phyloP scores from a whole-genome alignment of 2,797 vertebrate species.

The Dromococcyx pavoninus region DNA sequence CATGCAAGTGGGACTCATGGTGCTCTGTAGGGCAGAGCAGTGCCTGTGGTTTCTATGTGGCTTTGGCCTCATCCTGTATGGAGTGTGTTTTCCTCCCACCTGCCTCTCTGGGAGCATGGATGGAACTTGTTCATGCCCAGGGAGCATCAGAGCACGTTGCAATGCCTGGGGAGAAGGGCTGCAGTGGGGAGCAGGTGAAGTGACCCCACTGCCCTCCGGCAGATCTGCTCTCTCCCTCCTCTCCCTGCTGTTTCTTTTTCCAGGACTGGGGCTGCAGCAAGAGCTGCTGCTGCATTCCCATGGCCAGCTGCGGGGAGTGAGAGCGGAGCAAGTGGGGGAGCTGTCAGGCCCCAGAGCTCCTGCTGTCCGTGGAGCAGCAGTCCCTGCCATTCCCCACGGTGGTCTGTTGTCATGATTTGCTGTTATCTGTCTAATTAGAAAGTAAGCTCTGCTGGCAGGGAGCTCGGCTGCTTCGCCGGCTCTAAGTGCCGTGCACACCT shows the following conservation, averaged over 20 bases:
- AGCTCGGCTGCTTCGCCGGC: background rate
- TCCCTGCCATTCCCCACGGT: background rate
- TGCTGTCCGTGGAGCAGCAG: background rate
- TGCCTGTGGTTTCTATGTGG: background rate
- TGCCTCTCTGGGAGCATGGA: rapidly evolving
- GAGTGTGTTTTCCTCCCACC: rapidly evolving
- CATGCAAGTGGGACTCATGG: background rate
- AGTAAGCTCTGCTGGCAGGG: background rate
- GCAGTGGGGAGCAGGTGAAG: rapidly evolving
- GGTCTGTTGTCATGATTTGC: constrained; percentile 4
- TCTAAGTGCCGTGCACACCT: background rate
- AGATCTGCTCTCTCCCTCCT: too few species aligned
- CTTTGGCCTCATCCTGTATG: background rate
- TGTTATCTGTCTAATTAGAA: constrained; percentile 7
- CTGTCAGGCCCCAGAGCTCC: background rate
- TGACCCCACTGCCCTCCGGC: background rate
- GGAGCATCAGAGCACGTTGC: rapidly evolving
- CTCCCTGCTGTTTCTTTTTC: background rate
- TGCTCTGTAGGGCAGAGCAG: rapidly evolving
- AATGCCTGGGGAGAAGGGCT: background rate
- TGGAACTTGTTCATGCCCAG: rapidly evolving
- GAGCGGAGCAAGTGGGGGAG: rapidly evolving
- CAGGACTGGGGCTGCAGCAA: background rate
- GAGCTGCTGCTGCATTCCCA: background rate
- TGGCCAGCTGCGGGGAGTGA: rapidly evolving